Conservation (phyloP, 2,113 vertebrate genomes). For the Excalfactoria chinensis region DNA sequence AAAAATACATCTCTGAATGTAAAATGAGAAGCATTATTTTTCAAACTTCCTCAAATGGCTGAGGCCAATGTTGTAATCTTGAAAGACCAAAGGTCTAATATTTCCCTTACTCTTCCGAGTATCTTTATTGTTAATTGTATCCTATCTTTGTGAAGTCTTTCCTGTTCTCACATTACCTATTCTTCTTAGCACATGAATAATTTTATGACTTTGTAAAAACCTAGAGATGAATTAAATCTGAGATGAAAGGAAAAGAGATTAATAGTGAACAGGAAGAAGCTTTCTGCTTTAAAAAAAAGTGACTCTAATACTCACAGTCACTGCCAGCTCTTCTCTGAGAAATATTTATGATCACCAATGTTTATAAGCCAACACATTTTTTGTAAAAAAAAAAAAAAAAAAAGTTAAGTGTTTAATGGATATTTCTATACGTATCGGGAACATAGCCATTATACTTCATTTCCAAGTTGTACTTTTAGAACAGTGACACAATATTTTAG, state of each 20-base stretch:
- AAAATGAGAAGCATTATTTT: background rate
- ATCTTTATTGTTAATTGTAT: background rate
- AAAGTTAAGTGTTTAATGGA: background rate
- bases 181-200: slow-evolving; percentile 15
- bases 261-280: slow-evolving; percentile 28
- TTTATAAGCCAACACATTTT: slow-evolving; percentile 24
- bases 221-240: slow-evolving; percentile 48
- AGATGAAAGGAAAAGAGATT: slow-evolving; percentile 55
- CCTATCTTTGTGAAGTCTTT: background rate
- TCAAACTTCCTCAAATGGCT: background rate
- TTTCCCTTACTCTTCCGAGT: background rate
- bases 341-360: slow-evolving; percentile 33
- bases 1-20: background rate
- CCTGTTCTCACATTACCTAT: background rate
- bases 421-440: background rate
- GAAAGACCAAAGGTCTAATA: background rate
- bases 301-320: background rate
- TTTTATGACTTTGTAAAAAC: slow-evolving; percentile 53
- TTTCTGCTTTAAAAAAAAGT: slow-evolving; percentile 6
- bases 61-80: background rate
- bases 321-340: background rate
- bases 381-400: background rate
- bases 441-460: background rate
- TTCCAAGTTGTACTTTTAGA: slow-evolving; percentile 54
- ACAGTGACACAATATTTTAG: slow-evolving; percentile 60